phyloP scores from a whole-genome alignment of 35 echinoderm and acorn worm genomes.

The Acanthaster planci region DNA sequence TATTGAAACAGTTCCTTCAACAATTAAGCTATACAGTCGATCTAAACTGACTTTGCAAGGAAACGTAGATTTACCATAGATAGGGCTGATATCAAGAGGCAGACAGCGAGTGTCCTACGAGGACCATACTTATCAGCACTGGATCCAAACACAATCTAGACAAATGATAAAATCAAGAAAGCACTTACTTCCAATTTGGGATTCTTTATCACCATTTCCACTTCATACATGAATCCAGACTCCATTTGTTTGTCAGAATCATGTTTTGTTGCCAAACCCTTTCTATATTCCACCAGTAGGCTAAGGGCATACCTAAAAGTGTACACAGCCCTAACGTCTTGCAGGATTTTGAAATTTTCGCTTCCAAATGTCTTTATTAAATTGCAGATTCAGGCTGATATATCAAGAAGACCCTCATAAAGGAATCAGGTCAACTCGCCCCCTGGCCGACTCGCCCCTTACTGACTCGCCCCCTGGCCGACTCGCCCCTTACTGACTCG shows the following conservation, averaged over 20 bases:
- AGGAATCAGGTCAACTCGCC: too few species aligned
- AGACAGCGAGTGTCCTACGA: slow-evolving; percentile 41
- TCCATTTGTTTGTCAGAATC: not conserved
- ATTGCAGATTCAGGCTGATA: too few species aligned
- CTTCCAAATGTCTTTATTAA: too few species aligned
- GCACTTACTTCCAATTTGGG: not conserved
- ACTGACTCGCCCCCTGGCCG: too few species aligned
- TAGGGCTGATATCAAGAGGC: slow-evolving; percentile 39
- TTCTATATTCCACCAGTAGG: not conserved
- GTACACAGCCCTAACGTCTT: too few species aligned
- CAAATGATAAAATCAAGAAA: slow-evolving; percentile 1
- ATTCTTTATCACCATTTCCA: not conserved
- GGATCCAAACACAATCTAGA: slow-evolving; percentile 64
- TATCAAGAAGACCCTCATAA: too few species aligned
- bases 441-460: too few species aligned
- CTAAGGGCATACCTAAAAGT: too few species aligned
- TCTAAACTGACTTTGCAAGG: not conserved
- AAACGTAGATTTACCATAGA: slow-evolving; percentile 59
- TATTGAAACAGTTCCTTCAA: too few species aligned
- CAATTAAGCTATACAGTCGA: too few species aligned
- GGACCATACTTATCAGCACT: slow-evolving; percentile 62
- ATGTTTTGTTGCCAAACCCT: not conserved
- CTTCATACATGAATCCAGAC: not conserved
- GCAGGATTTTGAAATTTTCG: too few species aligned
- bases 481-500: too few species aligned